phyloP scores from a whole-genome alignment of 2,888 invertebrate species.

The Thalpophila matura region DNA sequence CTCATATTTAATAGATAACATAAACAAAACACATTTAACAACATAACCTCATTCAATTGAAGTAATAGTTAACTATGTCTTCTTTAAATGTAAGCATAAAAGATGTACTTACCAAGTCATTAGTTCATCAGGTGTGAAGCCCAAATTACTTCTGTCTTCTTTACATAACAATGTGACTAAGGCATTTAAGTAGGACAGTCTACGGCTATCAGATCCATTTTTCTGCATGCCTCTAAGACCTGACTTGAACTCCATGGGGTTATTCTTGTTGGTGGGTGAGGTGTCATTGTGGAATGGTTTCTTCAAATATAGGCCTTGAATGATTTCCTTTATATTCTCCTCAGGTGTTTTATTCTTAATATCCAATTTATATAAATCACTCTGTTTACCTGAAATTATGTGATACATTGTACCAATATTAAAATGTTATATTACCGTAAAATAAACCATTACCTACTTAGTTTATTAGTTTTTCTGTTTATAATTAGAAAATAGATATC shows the following conservation, averaged over 20 bases:
- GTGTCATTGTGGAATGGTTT: slow-evolving; percentile 82
- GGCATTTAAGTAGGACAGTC: slow-evolving; percentile 96
- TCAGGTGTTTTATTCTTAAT: slow-evolving; percentile 90
- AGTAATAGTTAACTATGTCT: background rate
- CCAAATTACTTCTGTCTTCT: slow-evolving; percentile 92
- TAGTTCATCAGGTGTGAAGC: slow-evolving; percentile 95
- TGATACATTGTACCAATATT: slow-evolving; percentile 30
- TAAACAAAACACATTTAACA: background rate
- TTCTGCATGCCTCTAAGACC: slow-evolving; percentile 91
- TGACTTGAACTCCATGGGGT: slow-evolving; percentile 85
- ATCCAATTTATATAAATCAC: slow-evolving; percentile 92
- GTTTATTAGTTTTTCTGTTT: background rate
- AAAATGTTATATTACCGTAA: background rate
- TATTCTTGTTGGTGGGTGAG: slow-evolving; percentile 82
- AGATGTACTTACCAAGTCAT: slow-evolving; percentile 84
- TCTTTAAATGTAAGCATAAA: background rate
- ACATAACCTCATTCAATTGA: slow-evolving; percentile 28
- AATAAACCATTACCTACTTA: background rate
- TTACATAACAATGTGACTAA: slow-evolving; percentile 95
- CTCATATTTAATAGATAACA: background rate
- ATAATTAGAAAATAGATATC: background rate
- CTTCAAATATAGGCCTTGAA: slow-evolving; percentile 90
- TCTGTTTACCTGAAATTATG: slow-evolving; percentile 88
- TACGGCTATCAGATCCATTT: slow-evolving; percentile 94
- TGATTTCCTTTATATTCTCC: slow-evolving; percentile 92